Evolutionary conservation across 2,888 invertebrate species (phyloP).

Genomic region (Tinea semifulvella): DNA sequence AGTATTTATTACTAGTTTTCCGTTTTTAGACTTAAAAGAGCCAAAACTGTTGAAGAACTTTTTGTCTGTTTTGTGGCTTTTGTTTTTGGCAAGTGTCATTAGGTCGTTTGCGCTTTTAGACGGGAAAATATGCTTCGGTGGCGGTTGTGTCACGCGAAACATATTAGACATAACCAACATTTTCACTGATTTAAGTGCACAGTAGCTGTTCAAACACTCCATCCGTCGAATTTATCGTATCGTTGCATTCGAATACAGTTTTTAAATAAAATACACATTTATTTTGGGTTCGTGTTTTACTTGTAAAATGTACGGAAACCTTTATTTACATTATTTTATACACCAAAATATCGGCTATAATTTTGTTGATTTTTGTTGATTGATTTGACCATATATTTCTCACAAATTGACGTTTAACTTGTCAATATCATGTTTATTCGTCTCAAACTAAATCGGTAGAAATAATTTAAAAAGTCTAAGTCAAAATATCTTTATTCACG

Average conservation of each 20-base stretch:
- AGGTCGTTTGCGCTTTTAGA: conserved; percentile 40
- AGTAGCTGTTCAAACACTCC: conserved; percentile 55
- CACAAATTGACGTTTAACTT: too few relatives aligned
- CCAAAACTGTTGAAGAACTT: conserved; percentile 2
- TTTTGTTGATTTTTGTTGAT: too few relatives aligned
- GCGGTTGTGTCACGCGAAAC: conserved; percentile 50
- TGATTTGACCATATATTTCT: too few relatives aligned
- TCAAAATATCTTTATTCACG: too few relatives aligned
- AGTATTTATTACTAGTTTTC: background rate
- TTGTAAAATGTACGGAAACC: too few relatives aligned
- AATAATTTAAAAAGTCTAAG: too few relatives aligned
- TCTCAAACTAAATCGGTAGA: too few relatives aligned
- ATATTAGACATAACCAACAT: conserved; percentile 61
- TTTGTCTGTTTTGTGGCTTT: background rate
- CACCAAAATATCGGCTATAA: too few relatives aligned
- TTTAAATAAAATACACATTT: background rate
- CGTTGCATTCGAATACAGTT: conserved; percentile 24
- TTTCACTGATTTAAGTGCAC: conserved; percentile 39
- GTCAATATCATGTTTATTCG: too few relatives aligned
- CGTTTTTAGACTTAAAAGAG: conserved; percentile 11
- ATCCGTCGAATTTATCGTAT: conserved; percentile 47
- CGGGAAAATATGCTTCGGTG: conserved; percentile 37
- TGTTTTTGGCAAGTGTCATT: conserved; percentile 31
- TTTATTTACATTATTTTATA: too few relatives aligned
- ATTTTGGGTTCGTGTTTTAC: background rate